These are phyloP conservation scores for Oscheius sp. DNA, from an alignment of 2,888 invertebrate genomes.

Conservation along the genomic window DNA sequence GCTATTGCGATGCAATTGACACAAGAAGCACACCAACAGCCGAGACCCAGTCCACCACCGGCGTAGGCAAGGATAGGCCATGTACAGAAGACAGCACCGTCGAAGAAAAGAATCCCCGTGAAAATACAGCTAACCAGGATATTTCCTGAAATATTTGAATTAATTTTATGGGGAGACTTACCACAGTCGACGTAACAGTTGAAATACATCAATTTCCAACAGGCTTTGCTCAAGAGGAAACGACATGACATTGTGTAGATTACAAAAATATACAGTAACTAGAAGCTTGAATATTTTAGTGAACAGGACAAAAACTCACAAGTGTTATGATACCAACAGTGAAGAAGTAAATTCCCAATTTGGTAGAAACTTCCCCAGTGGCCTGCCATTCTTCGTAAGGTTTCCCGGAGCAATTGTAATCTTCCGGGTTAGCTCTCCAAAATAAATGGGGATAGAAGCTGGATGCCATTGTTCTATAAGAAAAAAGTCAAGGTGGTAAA, in stretches of 20 bases:
- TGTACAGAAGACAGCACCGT: constrained; percentile 24
- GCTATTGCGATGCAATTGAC: constrained; percentile 30
- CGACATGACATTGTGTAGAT: constrained; percentile 31
- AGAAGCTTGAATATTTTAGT: background rate
- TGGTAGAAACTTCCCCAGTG: constrained; percentile 6
- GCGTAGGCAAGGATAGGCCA: constrained; percentile 21
- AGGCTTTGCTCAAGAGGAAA: constrained; percentile 25
- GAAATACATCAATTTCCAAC: constrained; percentile 34
- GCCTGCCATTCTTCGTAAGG: constrained; percentile 20
- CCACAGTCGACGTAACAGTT: constrained; percentile 33
- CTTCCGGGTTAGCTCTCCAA: constrained; percentile 14
- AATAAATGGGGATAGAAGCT: constrained; percentile 29
- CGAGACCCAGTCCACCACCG: constrained; percentile 23
- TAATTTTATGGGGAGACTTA: background rate
- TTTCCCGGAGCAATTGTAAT: constrained; percentile 26
- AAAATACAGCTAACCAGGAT: constrained; percentile 25
- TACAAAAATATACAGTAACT: constrained; percentile 23
- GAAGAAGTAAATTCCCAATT: constrained; percentile 20
- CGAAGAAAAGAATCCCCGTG: constrained; percentile 26
- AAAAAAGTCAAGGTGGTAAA: background rate
- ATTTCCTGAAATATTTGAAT: constrained; percentile 3
- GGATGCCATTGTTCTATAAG: constrained; percentile 6
- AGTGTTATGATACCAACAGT: constrained; percentile 19
- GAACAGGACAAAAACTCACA: background rate
- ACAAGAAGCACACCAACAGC: constrained; percentile 31